Evolutionary conservation across 2,888 invertebrate genomes (phyloP), one percentile per base, ranked within the genome.

Genomic region (Eilema sororculum): DNA sequence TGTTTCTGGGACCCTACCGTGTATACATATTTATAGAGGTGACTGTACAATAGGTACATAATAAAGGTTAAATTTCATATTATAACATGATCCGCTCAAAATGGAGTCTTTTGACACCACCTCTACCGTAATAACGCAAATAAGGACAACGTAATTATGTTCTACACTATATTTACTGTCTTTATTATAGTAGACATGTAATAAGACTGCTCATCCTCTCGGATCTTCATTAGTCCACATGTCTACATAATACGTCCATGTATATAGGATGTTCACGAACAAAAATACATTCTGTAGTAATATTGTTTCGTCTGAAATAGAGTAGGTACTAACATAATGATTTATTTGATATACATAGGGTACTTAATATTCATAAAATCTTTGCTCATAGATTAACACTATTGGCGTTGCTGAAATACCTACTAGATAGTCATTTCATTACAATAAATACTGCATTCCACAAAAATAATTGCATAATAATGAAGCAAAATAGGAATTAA

Each of bases 181-280:
- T 68, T 61, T 37, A 37, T 59, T 41, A 58, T 22, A 71, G 30
- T 33, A 46, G 24, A 28, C 52, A 60, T 33, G 64, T 67, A 64
- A 71, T 67, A 71, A 64, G 64, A 28, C 20, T 58, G 64, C 67
- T 71, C 64, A 28, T 59, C 64, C 41, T 52, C 46, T 3, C 60
- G 28, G 20, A 10, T 30, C 65, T 71, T 68, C 68, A 65, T 71
- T 71, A 71, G 57, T 56, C 59, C 12, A 30, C 64, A 41, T 58
- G 30, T 30, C 69, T 61, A 61, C 37, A n/a, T 28, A 60, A 33
- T 13, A 20, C 57, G 16, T 16, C 28, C 22, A 30, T 58, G 5
- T 25, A 13, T 70, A 70, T 30, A 70, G 60, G 63, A n/a, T 62
- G 68, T 37, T 30, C 12, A 33, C 6, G 33, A 61, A 61, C 9